These are phyloP conservation scores for Boloria euphrosyne DNA, from an alignment of 2,888 invertebrate species.

Conservation along the genomic window DNA sequence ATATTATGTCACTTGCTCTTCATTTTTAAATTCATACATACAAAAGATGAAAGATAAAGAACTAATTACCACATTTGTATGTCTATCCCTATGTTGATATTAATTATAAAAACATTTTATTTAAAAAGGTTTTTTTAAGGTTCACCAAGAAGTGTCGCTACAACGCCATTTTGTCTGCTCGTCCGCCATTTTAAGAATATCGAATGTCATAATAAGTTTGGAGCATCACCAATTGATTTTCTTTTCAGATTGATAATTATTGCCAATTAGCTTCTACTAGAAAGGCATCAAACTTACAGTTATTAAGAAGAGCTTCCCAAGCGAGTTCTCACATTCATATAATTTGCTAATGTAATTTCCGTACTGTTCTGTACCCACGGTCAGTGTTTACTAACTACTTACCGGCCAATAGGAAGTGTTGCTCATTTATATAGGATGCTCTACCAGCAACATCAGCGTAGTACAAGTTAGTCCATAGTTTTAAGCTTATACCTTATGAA, in stretches of 20 bases:
- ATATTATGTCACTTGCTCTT: too few species aligned
- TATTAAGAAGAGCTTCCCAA: conserved; percentile 47
- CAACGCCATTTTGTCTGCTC: neutral
- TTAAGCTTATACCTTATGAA: too few species aligned
- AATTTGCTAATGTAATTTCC: conserved; percentile 64
- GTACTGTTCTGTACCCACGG: conserved; percentile 47
- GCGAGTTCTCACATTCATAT: conserved; percentile 54
- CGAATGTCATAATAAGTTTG: conserved; percentile 12
- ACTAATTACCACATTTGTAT: too few species aligned
- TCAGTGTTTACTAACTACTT: conserved; percentile 40
- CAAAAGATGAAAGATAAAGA: too few species aligned
- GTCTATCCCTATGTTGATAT: too few species aligned
- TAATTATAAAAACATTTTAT: too few species aligned
- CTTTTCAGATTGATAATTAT: conserved; percentile 9
- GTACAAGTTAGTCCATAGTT: too few species aligned
- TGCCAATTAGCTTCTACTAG: conserved; percentile 24
- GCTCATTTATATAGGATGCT: conserved; percentile 43
- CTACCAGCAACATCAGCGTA: too few species aligned
- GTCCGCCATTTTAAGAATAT: neutral
- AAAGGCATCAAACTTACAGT: conserved; percentile 27
- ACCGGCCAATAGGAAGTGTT: conserved; percentile 52
- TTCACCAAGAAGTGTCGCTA: neutral
- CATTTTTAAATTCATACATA: too few species aligned
- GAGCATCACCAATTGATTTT: conserved; percentile 11
- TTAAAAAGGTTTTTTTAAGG: too few species aligned